Conservation (phyloP, 2,888 invertebrate species). For the Pollenia angustigena region DNA sequence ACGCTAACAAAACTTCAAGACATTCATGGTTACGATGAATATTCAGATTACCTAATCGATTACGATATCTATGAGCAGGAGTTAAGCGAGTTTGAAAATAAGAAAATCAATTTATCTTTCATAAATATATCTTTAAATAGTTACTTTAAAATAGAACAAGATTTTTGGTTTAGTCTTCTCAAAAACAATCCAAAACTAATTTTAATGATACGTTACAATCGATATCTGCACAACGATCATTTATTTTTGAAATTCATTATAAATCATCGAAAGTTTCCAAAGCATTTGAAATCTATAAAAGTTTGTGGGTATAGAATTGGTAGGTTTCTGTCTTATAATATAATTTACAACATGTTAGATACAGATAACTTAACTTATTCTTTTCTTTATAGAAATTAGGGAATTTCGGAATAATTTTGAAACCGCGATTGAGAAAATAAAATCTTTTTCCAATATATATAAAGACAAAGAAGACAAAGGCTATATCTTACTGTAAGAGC, state of each 20-base stretch:
- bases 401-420: constrained; percentile 58
- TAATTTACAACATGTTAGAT: neutral
- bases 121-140: constrained; percentile 52
- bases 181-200: constrained; percentile 47
- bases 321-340: neutral
- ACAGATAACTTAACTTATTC: too few relatives aligned
- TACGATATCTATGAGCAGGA: constrained; percentile 53
- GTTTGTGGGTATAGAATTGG: constrained; percentile 64
- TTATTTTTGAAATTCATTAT: constrained; percentile 53
- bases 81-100: constrained; percentile 46
- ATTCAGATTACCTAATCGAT: constrained; percentile 62
- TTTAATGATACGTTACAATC: constrained; percentile 64
- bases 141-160: constrained; percentile 59
- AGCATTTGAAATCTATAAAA: constrained; percentile 52
- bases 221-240: constrained; percentile 43
- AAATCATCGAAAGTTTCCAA: constrained; percentile 57
- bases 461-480: constrained; percentile 60
- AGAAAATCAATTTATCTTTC: constrained; percentile 47
- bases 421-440: constrained; percentile 51
- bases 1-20: constrained; percentile 41
- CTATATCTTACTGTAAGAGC: constrained; percentile 52
- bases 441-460: constrained; percentile 55
- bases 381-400: constrained; percentile 41
- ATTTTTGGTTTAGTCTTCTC: constrained; percentile 63
- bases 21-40: constrained; percentile 52